phyloP scores from a whole-genome alignment of 2,113 vertebrate species.

The Gnathonemus longibarbis region DNA sequence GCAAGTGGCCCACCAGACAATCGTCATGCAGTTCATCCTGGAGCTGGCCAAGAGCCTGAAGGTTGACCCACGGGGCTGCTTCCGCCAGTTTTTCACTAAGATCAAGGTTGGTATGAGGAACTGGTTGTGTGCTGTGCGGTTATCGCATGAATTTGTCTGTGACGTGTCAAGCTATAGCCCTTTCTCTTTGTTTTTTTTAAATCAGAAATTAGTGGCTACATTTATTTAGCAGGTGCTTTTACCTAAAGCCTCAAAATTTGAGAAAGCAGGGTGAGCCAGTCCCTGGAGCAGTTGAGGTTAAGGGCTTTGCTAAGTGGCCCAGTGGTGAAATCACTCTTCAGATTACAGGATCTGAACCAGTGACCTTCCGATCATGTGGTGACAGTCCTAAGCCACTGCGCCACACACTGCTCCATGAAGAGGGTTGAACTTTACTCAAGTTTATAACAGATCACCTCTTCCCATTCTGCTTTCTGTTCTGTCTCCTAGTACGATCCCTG shows the following conservation, averaged over 20 bases:
- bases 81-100: conserved; percentile 87
- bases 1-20: conserved; percentile 94
- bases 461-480: not conserved
- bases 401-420: not conserved
- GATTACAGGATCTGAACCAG: not conserved
- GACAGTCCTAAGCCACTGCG: not conserved
- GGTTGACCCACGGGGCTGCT: conserved; percentile 85
- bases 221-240: not conserved
- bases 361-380: not conserved
- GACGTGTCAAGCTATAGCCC: not conserved
- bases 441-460: not conserved
- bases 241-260: not conserved
- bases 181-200: not conserved
- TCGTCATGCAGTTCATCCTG: conserved; percentile 93
- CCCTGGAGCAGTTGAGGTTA: not conserved
- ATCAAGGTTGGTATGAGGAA: conserved; percentile 67
- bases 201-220: not conserved
- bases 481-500: not conserved
- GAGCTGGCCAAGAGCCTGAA: conserved; percentile 89
- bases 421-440: not conserved
- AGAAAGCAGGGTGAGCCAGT: not conserved
- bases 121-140: not conserved
- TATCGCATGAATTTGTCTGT: not conserved
- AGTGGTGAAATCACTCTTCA: not conserved
- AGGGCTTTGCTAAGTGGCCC: not conserved